Evolutionary conservation across 1,140 invertebrate species (phyloP).

Genomic region (Amphibalanus amphitrite): DNA sequence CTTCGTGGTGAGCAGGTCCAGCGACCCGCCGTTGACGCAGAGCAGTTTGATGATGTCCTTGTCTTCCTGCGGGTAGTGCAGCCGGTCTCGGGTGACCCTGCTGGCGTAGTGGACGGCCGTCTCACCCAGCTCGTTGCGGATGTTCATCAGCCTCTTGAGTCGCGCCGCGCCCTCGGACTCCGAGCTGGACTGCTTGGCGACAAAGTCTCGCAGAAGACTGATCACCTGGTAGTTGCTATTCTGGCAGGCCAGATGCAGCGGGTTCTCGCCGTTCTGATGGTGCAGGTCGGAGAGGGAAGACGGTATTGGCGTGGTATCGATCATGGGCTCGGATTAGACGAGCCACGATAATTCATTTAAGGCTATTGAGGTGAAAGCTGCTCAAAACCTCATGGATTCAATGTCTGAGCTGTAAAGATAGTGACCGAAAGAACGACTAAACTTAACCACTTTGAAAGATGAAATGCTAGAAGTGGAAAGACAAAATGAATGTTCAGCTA

Average conservation of each 20-base stretch:
- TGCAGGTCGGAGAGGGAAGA: no score
- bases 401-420: no score
- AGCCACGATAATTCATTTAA: no score
- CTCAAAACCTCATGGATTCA: no score
- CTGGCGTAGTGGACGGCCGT: conserved; percentile 70
- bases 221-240: conserved; percentile 73
- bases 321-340: no score
- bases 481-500: no score
- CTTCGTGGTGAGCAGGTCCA: conserved; percentile 56
- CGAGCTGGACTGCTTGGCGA: conserved; percentile 50
- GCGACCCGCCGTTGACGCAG: conserved; percentile 74
- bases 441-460: no score
- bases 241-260: conserved; percentile 70
- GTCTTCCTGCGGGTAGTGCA: conserved; percentile 51
- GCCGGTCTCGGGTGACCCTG: conserved; percentile 25
- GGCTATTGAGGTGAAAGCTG: no score
- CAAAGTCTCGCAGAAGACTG: conserved; percentile 62
- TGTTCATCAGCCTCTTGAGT: conserved; percentile 53
- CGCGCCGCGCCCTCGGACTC: conserved; percentile 30
- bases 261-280: conserved; percentile 56
- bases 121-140: conserved; percentile 74
- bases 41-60: conserved; percentile 73
- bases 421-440: no score
- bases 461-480: no score
- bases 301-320: no score